Percentiles rank a stretch among this genome's conserved stretches.
Conservation (phyloP, 2,888 invertebrate species). For the Patella caerulea region DNA sequence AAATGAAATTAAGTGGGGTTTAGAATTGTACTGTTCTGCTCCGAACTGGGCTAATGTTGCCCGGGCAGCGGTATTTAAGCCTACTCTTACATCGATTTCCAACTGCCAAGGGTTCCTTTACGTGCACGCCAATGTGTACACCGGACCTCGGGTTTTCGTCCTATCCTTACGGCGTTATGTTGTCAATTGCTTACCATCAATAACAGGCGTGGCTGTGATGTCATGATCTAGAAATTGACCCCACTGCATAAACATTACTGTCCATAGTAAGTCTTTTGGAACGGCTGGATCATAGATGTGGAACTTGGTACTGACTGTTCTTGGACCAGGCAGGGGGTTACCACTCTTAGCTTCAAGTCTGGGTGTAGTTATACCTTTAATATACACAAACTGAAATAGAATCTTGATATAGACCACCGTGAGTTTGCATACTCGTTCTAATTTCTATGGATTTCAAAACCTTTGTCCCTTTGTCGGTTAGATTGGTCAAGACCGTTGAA, state of each 20-base stretch:
- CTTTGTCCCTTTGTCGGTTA: neutral
- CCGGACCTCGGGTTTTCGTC: too few relatives aligned
- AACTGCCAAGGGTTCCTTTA: too few relatives aligned
- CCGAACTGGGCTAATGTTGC: too few relatives aligned
- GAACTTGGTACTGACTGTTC: constrained; percentile 85
- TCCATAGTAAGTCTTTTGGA: constrained; percentile 74
- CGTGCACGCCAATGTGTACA: too few relatives aligned
- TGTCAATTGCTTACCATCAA: neutral
- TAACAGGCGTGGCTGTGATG: constrained; percentile 85
- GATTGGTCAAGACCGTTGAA: neutral
- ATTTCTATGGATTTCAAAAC: neutral
- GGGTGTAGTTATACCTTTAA: neutral
- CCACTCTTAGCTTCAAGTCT: constrained; percentile 75
- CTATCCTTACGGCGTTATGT: too few relatives aligned
- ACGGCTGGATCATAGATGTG: constrained; percentile 49
- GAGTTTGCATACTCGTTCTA: too few relatives aligned
- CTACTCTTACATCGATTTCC: too few relatives aligned
- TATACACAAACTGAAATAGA: too few relatives aligned
- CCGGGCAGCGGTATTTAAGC: too few relatives aligned
- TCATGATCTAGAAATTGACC: constrained; percentile 98
- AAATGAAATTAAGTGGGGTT: neutral
- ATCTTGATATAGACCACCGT: too few relatives aligned
- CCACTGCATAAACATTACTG: constrained; percentile 99
- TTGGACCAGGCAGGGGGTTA: constrained; percentile 84
- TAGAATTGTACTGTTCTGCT: neutral